Percentiles rank a stretch among this genome's conserved stretches.
phyloP scores from a whole-genome alignment of 2,888 invertebrate genomes.

The Myathropa florea region DNA sequence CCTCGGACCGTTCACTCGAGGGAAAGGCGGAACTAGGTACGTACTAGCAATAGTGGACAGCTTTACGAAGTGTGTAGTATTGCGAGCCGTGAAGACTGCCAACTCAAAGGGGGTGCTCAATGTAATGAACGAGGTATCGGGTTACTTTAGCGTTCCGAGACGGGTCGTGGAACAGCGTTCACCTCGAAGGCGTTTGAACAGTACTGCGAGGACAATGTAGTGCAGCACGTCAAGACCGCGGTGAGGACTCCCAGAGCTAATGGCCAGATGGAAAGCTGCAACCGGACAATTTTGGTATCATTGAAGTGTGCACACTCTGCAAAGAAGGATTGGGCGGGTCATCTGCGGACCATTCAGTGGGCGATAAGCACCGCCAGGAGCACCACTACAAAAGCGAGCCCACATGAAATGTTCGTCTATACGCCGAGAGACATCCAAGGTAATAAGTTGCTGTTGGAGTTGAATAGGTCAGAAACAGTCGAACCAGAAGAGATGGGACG shows the following conservation, averaged over 20 bases:
- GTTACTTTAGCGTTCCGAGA: conserved; percentile 8
- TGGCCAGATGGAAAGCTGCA: conserved; percentile 68
- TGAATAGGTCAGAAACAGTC: no score
- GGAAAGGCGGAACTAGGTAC: no score
- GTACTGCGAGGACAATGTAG: conserved; percentile 64
- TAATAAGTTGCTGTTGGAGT: no score
- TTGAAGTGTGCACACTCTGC: conserved; percentile 12
- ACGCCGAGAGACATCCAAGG: background rate
- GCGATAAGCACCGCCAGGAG: conserved; percentile 20
- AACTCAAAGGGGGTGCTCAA: no score
- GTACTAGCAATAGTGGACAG: no score
- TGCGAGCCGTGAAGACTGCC: no score
- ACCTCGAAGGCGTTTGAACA: conserved; percentile 69
- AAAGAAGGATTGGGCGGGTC: conserved; percentile 29
- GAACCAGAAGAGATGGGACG: background rate
- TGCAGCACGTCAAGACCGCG: conserved; percentile 72
- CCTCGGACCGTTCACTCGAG: no score
- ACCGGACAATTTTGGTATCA: conserved; percentile 30
- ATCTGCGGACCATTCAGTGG: conserved; percentile 28
- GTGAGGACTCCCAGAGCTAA: conserved; percentile 71
- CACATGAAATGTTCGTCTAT: background rate
- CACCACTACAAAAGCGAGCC: conserved; percentile 3
- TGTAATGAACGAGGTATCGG: conserved; percentile 10
- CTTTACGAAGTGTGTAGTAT: background rate
- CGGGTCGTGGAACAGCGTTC: conserved; percentile 73